Percentiles rank a stretch among this genome's conserved stretches.
Conservation (phyloP, 2,888 invertebrate species). For the Polydesmus complanatus region DNA sequence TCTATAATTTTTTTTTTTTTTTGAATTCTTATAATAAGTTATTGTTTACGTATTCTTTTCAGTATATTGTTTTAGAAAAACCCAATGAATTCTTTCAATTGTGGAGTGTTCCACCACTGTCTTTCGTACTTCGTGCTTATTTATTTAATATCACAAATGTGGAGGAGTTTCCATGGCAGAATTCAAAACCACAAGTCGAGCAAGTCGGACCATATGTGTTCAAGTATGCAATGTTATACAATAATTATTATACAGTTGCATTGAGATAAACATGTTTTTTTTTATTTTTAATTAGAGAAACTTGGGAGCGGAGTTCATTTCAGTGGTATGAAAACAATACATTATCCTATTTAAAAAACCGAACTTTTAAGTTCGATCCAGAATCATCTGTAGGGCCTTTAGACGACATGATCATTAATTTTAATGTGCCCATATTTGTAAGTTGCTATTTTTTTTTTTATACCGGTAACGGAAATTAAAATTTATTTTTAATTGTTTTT, state of each 20-base stretch:
- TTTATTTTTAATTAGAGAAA: not conserved
- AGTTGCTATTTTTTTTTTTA: no score
- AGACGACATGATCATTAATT: not conserved
- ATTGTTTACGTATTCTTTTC: not conserved
- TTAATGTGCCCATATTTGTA: not conserved
- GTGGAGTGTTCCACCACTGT: slow-evolving; percentile 15
- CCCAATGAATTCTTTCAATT: slow-evolving; percentile 8
- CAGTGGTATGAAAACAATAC: not conserved
- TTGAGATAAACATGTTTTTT: not conserved
- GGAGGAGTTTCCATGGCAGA: slow-evolving; percentile 14
- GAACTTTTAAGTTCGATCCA: not conserved
- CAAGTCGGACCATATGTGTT: slow-evolving; percentile 15
- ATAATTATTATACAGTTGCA: not conserved
- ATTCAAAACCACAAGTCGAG: slow-evolving; percentile 7
- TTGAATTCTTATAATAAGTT: not conserved
- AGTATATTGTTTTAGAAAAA: slow-evolving; percentile 9
- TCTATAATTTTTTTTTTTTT: not conserved
- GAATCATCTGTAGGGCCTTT: not conserved
- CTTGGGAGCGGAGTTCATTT: not conserved
- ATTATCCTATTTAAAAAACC: not conserved
- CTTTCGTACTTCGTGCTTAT: slow-evolving; percentile 10
- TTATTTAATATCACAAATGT: slow-evolving; percentile 16
- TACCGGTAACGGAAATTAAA: no score
- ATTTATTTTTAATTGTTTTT: not conserved
- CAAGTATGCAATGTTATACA: not conserved